Conservation (phyloP, 1,140 invertebrate species). For the Sycophila sp. region DNA sequence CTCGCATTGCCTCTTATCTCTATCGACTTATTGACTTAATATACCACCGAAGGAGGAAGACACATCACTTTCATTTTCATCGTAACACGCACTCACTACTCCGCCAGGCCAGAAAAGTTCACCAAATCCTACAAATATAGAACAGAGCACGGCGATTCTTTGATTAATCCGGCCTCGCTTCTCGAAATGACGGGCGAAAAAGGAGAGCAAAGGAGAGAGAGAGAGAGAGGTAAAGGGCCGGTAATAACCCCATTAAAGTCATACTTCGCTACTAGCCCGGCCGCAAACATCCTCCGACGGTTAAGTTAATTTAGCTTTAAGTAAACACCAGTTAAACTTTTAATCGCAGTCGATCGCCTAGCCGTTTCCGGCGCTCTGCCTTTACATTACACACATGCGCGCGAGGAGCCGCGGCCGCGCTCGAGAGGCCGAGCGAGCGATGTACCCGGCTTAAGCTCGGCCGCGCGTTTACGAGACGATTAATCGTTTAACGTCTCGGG, state of each 20-base stretch:
- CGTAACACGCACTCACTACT: too few species aligned
- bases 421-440: neutral
- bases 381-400: neutral
- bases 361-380: conserved; percentile 6
- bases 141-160: neutral
- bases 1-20: too few species aligned
- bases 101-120: too few species aligned
- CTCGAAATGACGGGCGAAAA: neutral
- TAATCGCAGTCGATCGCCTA: conserved; percentile 32
- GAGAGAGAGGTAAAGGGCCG: neutral
- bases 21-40: too few species aligned
- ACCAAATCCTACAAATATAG: neutral
- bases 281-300: conserved; percentile 34
- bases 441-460: neutral
- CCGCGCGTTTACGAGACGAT: conserved; percentile 6
- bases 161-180: neutral
- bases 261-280: neutral
- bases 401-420: neutral
- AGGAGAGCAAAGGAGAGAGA: neutral
- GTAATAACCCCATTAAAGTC: conserved; percentile 33
- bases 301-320: conserved; percentile 37
- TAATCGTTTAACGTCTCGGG: conserved; percentile 19
- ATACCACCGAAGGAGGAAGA: too few species aligned
- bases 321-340: conserved; percentile 39
- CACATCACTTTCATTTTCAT: too few species aligned